These are phyloP conservation scores for Thalpophila matura DNA, from an alignment of 2,888 invertebrate species.

Conservation along the genomic window DNA sequence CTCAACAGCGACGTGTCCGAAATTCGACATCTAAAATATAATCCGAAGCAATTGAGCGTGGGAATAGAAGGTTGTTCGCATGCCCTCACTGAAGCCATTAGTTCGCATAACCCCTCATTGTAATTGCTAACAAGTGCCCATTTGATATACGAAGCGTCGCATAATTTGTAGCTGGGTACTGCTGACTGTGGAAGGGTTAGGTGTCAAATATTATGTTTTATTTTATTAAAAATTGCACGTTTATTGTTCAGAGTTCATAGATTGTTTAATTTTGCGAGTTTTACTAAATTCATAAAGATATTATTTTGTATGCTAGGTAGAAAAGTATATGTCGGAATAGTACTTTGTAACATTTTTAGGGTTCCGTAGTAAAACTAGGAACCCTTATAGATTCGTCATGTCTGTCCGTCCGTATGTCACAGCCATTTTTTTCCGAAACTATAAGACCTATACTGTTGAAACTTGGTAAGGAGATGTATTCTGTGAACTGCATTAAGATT, in stretches of 20 bases:
- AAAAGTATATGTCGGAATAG: no score
- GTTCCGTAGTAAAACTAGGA: no score
- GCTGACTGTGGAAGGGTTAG: conserved; percentile 35
- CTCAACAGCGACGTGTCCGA: conserved; percentile 13
- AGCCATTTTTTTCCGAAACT: no score
- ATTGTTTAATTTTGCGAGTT: background rate
- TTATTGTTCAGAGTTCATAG: background rate
- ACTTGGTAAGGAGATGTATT: no score
- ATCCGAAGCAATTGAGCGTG: conserved; percentile 76
- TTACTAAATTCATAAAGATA: no score
- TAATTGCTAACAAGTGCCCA: conserved; percentile 76
- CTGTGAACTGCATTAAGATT: no score
- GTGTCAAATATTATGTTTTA: conserved; percentile 26
- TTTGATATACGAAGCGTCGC: conserved; percentile 56
- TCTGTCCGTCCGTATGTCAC: no score
- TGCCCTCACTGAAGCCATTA: conserved; percentile 55
- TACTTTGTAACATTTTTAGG: no score
- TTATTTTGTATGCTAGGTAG: no score
- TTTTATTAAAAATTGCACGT: conserved; percentile 7
- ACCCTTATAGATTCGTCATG: no score
- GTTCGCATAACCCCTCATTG: conserved; percentile 67
- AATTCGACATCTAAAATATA: conserved; percentile 36
- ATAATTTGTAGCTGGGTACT: conserved; percentile 49
- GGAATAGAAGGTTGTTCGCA: conserved; percentile 72
- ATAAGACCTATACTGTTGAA: no score